These are phyloP conservation scores for Amblyopsis rosae DNA, from an alignment of 2,113 vertebrate species.

Conservation along the genomic window DNA sequence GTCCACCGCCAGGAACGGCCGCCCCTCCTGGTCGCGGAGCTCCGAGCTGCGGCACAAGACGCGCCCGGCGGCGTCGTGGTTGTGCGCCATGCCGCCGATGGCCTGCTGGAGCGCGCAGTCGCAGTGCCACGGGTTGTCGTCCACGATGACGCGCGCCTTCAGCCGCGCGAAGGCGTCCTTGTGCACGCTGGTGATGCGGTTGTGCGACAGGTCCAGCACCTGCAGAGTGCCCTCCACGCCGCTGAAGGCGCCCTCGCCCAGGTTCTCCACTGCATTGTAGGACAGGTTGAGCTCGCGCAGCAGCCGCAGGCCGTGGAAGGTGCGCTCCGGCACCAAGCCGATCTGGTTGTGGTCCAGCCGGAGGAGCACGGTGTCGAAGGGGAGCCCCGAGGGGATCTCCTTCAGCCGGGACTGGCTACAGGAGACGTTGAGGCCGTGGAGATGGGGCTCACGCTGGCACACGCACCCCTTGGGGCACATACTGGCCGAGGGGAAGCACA, in stretches of 20 bases:
- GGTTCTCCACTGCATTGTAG: conserved; percentile 93
- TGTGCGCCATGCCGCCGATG: conserved; percentile 92
- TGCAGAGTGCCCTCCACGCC: conserved; percentile 92
- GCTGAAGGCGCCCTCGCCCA: conserved; percentile 92
- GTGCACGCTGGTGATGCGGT: conserved; percentile 93
- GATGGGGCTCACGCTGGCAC: conserved; percentile 85
- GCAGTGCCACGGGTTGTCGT: conserved; percentile 98
- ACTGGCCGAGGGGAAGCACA: conserved; percentile 98
- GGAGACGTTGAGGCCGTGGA: conserved; percentile 88
- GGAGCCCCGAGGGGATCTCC: conserved; percentile 94
- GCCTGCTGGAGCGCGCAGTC: conserved; percentile 97
- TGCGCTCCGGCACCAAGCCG: conserved; percentile 90
- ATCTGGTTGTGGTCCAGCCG: conserved; percentile 98
- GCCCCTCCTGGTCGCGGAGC: conserved; percentile 86
- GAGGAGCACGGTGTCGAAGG: conserved; percentile 88
- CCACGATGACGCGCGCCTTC: conserved; percentile 90
- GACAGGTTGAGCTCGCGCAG: conserved; percentile 95
- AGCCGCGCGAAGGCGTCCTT: conserved; percentile 93
- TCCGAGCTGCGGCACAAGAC: conserved; percentile 94
- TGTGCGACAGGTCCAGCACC: conserved; percentile 95
- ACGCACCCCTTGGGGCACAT: conserved; percentile 97
- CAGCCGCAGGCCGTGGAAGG: conserved; percentile 91
- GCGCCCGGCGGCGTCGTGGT: conserved; percentile 88
- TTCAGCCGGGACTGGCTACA: conserved; percentile 97
- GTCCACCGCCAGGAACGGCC: conserved; percentile 89